A percentile compares a stretch with the other conserved stretches of the same genome.
Evolutionary conservation across 2,797 vertebrate species (phyloP).

Genomic region (Rhinichthys osculus): DNA sequence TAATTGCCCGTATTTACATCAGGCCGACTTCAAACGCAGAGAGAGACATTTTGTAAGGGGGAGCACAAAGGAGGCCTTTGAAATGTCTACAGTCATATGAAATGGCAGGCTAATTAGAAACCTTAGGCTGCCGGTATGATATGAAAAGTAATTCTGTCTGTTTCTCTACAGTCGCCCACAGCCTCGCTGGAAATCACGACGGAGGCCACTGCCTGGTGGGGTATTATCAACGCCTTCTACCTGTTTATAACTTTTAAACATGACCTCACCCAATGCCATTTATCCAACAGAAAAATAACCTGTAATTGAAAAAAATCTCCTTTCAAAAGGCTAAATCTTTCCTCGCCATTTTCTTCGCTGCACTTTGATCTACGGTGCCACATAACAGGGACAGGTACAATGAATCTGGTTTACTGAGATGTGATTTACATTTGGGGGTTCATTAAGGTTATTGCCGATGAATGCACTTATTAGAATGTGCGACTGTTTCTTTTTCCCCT

Average conservation of each 20-base stretch:
- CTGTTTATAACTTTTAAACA: constrained; percentile 77
- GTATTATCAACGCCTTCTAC: constrained; percentile 78
- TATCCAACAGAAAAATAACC: constrained; percentile 78
- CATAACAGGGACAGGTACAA: constrained; percentile 72
- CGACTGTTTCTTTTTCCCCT: constrained; percentile 54
- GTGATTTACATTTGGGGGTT: constrained; percentile 74
- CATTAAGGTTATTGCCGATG: constrained; percentile 79
- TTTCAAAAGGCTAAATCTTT: constrained; percentile 83
- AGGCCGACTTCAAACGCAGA: constrained; percentile 93
- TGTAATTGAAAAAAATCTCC: constrained; percentile 78
- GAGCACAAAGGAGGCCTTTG: constrained; percentile 91
- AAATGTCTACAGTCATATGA: constrained; percentile 93
- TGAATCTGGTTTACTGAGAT: constrained; percentile 74
- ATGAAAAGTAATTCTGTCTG: constrained; percentile 82
- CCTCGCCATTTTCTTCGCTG: constrained; percentile 74
- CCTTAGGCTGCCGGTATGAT: constrained; percentile 86
- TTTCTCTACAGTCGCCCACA: constrained; percentile 70
- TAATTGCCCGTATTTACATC: constrained; percentile 97
- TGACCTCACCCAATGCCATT: constrained; percentile 75
- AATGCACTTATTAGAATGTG: constrained; percentile 74
- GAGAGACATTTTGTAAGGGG: constrained; percentile 90
- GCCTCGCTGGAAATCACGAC: constrained; percentile 66
- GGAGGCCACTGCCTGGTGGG: constrained; percentile 73
- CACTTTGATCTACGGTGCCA: constrained; percentile 80
- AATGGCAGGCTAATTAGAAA: constrained; percentile 93